Base-by-base conservation (phyloP, 2,888 invertebrate species). In the Antitype chi region DNA sequence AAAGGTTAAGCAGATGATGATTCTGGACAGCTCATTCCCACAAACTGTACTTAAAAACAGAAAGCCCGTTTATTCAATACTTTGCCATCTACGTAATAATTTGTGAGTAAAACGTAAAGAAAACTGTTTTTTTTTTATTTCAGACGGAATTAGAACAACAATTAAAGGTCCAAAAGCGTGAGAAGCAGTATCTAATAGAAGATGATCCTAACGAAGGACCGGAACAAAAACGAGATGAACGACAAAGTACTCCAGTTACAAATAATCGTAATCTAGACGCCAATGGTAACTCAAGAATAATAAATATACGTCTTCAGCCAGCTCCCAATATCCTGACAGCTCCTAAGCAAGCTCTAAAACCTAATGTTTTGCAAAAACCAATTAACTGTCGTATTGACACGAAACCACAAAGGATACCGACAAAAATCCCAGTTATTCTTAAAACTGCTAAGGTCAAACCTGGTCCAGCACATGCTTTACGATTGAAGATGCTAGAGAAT, bases 111-210 rank as follows among this genome's bases (percentile, higher is more conserved):
- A 38, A 32, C 38, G 2, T 28, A 11, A 11, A 32, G 17, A 13
- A 23, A 25, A 47, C 0, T 23, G 7, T 52, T 0, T n/a, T 49
- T 9, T 52, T 1, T 25, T 52, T 2, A 20, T 85, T 85, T 0
- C 78, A 84, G 84, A 66, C 28, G 8, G 13, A 66, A 69, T 71
- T 63, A 32, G 82, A 72, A 55, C 63, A 69, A 57, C 68, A 59
- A 53, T 23, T 71, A 38, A 85, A 55, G 0, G n/a, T 82, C 0
- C 78, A 85, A 7, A 84, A 85, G 69, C 55, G 83, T 15, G 83
- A 85, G 7, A 84, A 84, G 28, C 85, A 82, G 47, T 82, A 63
- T 28, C 20, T 78, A 11, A 28, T 84, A 53, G 84, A 84, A 78
- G 83, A 82, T 74, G 78, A 72, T 25, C 38, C 69, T 25, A 66